These are phyloP conservation scores for Liasis olivaceus DNA, from an alignment of 2,797 vertebrate species.

Conservation along the genomic window DNA sequence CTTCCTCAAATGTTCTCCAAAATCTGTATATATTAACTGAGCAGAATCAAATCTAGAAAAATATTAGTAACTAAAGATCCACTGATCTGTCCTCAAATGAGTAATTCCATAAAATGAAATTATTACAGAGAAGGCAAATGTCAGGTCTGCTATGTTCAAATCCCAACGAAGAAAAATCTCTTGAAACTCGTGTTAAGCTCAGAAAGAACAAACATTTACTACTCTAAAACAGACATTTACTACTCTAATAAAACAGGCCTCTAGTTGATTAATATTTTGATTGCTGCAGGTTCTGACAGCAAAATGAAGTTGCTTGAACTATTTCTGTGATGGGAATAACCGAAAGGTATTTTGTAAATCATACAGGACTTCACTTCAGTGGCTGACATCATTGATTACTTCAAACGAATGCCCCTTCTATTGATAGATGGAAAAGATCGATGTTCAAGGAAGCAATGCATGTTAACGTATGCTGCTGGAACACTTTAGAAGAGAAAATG, in stretches of 20 bases:
- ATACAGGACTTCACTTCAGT: constrained; percentile 86
- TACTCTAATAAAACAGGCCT: too few relatives aligned
- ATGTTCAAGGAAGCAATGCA: constrained; percentile 86
- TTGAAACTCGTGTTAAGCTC: too few relatives aligned
- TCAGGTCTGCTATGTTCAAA: too few relatives aligned
- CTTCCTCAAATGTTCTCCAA: neutral
- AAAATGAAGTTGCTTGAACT: neutral
- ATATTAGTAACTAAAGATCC: neutral
- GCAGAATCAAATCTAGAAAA: neutral
- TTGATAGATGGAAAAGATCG: constrained; percentile 93
- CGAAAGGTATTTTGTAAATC: constrained; percentile 38
- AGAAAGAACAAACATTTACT: too few relatives aligned
- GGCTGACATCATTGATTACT: constrained; percentile 84
- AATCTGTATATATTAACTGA: neutral
- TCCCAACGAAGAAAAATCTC: too few relatives aligned
- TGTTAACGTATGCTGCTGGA: constrained; percentile 80
- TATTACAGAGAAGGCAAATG: neutral
- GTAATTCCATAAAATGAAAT: neutral
- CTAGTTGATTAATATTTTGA: too few relatives aligned
- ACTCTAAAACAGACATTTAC: too few relatives aligned
- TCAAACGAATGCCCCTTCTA: constrained; percentile 85
- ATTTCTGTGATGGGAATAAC: neutral
- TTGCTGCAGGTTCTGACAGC: too few relatives aligned
- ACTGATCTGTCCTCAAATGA: neutral
- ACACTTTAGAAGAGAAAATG: constrained; percentile 56